Percentiles rank a stretch among this genome's conserved stretches.
phyloP scores from a whole-genome alignment of 2,888 invertebrate genomes.

The Lumbricus terrestris region DNA sequence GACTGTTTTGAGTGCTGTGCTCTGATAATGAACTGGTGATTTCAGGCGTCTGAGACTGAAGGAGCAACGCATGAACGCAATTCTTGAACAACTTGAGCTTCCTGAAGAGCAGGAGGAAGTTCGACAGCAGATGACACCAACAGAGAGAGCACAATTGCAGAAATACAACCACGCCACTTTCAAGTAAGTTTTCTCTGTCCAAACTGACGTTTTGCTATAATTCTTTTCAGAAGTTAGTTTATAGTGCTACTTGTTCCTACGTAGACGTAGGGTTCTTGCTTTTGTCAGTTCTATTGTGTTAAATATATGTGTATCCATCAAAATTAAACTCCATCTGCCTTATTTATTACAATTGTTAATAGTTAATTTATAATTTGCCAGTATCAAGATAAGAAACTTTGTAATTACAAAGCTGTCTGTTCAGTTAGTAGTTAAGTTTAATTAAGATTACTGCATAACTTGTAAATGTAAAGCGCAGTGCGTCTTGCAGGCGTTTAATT shows the following conservation, averaged over 20 bases:
- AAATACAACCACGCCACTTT: constrained; percentile 6
- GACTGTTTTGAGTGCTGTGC: background rate
- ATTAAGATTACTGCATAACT: too few relatives aligned
- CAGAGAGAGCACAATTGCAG: background rate
- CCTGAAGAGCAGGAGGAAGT: background rate
- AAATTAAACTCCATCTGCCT: background rate
- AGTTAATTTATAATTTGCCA: background rate
- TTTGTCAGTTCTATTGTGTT: background rate
- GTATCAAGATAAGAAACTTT: background rate
- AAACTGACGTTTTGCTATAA: background rate
- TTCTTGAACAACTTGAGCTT: background rate
- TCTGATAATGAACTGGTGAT: background rate
- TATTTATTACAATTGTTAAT: background rate
- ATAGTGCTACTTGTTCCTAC: background rate
- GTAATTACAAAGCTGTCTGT: too few relatives aligned
- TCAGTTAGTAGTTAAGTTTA: too few relatives aligned
- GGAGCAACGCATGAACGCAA: constrained; percentile 8
- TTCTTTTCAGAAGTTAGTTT: background rate
- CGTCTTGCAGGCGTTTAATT: too few relatives aligned
- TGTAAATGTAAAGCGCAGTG: too few relatives aligned
- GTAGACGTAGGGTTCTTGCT: background rate
- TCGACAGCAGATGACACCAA: constrained; percentile 5
- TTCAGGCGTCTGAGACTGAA: background rate
- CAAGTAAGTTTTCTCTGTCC: background rate
- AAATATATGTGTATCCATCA: background rate